Evolutionary conservation across 2,888 invertebrate genomes (phyloP).

Genomic region (Sarcophaga caerulescens): DNA sequence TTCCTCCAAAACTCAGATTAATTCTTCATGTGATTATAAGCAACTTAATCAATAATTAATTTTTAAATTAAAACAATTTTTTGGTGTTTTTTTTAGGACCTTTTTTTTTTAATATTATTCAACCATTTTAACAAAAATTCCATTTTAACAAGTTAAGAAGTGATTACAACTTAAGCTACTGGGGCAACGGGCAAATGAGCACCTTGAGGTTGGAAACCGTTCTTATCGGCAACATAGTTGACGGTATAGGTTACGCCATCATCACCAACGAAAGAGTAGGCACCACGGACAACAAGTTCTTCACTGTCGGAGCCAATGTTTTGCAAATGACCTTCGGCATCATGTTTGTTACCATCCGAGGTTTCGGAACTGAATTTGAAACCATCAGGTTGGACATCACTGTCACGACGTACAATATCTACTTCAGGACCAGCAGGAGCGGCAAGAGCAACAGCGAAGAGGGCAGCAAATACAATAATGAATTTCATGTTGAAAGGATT

Average conservation of each 20-base stretch:
- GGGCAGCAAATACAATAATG: constrained; percentile 76
- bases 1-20: too few species aligned
- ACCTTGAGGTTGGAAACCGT: constrained; percentile 80
- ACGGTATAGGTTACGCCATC: constrained; percentile 83
- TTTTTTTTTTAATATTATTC: background rate
- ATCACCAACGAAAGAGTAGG: constrained; percentile 82
- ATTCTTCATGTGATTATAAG: too few species aligned
- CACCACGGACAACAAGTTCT: constrained; percentile 81
- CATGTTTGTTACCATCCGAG: constrained; percentile 82
- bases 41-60: too few species aligned
- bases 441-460: constrained; percentile 77
- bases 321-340: constrained; percentile 82
- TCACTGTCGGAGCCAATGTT: constrained; percentile 82
- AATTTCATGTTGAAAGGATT: constrained; percentile 75
- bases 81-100: background rate
- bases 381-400: constrained; percentile 83
- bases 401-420: constrained; percentile 74
- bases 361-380: constrained; percentile 83
- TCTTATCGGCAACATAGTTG: constrained; percentile 76
- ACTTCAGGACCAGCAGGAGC: constrained; percentile 72
- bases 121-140: background rate
- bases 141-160: background rate
- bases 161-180: constrained; percentile 69
- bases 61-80: background rate
- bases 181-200: constrained; percentile 79